Conservation (phyloP, 2,113 vertebrate genomes). For the Xyliphius kryptos region DNA sequence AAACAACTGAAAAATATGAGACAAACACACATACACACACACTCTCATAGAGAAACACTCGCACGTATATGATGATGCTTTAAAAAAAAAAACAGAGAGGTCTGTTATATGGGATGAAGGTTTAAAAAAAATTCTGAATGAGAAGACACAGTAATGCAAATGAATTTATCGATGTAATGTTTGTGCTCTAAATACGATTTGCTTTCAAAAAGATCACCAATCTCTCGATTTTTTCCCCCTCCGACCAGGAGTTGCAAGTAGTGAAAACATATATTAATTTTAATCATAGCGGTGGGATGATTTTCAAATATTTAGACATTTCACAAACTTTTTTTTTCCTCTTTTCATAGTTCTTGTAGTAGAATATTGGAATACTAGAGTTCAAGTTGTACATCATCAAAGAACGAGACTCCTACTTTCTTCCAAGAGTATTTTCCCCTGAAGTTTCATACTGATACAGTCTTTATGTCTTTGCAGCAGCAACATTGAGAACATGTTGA, state of each 20-base stretch:
- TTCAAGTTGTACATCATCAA: slow-evolving; percentile 60
- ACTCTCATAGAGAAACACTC: no score
- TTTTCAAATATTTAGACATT: slow-evolving; percentile 77
- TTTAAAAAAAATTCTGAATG: no score
- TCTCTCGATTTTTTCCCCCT: slow-evolving; percentile 49
- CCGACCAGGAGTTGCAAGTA: slow-evolving; percentile 57
- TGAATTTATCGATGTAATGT: no score
- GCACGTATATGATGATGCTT: no score
- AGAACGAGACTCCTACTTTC: slow-evolving; percentile 41
- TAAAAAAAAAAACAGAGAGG: no score
- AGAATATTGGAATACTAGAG: slow-evolving; percentile 72
- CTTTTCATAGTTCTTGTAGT: slow-evolving; percentile 62
- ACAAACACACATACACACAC: background rate
- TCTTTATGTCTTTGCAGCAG: slow-evolving; percentile 37
- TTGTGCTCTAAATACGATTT: no score
- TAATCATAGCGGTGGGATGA: slow-evolving; percentile 70
- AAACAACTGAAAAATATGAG: background rate
- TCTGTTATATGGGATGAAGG: no score
- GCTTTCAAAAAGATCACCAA: no score
- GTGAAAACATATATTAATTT: slow-evolving; percentile 64
- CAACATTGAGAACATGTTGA: slow-evolving; percentile 32
- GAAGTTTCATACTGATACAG: slow-evolving; percentile 16
- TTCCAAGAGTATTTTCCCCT: slow-evolving; percentile 14
- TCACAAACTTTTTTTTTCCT: slow-evolving; percentile 71
- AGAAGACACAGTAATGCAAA: no score